phyloP scores from a whole-genome alignment of 2,888 invertebrate genomes.

The Deilephila elpenor region DNA sequence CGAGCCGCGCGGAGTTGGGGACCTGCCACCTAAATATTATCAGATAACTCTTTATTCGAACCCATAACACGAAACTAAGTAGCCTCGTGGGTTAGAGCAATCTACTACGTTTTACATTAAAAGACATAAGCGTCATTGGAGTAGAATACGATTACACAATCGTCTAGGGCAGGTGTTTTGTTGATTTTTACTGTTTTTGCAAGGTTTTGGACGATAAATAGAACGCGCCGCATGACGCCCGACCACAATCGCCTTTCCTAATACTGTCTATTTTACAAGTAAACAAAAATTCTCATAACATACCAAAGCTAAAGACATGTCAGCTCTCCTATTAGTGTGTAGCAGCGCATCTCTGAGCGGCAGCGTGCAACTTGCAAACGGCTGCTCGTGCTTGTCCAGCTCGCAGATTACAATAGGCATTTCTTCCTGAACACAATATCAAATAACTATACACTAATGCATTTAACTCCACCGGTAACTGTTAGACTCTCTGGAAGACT shows the following conservation, averaged over 20 bases:
- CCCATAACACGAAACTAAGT: too few relatives aligned
- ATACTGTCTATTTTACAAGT: background rate
- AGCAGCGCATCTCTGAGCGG: conserved; percentile 61
- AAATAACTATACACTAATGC: too few relatives aligned
- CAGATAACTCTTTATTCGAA: background rate
- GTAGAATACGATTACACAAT: too few relatives aligned
- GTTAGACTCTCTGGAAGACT: too few relatives aligned
- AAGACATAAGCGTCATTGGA: too few relatives aligned
- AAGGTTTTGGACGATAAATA: too few relatives aligned
- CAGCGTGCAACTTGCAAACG: conserved; percentile 57
- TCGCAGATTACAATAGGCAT: conserved; percentile 60
- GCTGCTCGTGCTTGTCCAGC: conserved; percentile 46
- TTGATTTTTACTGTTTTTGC: too few relatives aligned
- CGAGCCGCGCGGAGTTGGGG: conserved; percentile 37
- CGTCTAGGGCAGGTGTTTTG: too few relatives aligned
- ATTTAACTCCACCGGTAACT: too few relatives aligned
- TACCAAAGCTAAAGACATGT: conserved; percentile 66
- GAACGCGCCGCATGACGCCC: too few relatives aligned
- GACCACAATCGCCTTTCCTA: background rate
- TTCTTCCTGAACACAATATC: conserved; percentile 48
- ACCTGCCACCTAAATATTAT: conserved; percentile 33
- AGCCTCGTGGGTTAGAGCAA: too few relatives aligned
- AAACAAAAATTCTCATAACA: conserved; percentile 22
- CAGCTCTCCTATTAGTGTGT: conserved; percentile 59
- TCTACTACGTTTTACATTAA: too few relatives aligned